phyloP scores from a whole-genome alignment of 2,797 vertebrate genomes.

The Loris lydekkerianus region DNA sequence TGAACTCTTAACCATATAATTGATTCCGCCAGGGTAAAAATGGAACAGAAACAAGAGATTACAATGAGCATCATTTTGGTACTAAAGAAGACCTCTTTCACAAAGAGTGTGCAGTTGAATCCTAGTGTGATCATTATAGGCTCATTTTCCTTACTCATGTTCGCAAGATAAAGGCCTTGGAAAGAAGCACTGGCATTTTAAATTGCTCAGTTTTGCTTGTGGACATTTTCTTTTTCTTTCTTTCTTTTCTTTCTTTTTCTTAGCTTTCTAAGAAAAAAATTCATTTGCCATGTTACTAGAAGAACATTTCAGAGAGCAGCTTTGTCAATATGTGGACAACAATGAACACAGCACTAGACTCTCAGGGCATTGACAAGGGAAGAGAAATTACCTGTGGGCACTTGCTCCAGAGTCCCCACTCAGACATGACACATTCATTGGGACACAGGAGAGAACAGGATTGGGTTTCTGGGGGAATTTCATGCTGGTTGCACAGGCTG shows the following conservation, averaged over 20 bases:
- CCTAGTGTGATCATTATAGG: conserved; percentile 46
- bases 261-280: conserved; percentile 63
- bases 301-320: not conserved
- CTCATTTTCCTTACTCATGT: conserved; percentile 72
- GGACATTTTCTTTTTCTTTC: conserved; percentile 25
- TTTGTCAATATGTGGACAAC: not conserved
- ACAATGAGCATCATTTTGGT: conserved; percentile 66
- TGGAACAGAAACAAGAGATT: conserved; percentile 59
- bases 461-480: conserved; percentile 90
- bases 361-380: rapidly evolving
- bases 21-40: conserved; percentile 63
- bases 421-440: conserved; percentile 93
- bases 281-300: conserved; percentile 56
- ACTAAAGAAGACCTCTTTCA: conserved; percentile 59
- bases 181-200: conserved; percentile 70
- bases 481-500: conserved; percentile 91
- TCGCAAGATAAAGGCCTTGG: conserved; percentile 48
- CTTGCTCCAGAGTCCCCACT: conserved; percentile 95
- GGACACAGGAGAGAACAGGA: conserved; percentile 94
- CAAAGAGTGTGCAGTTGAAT: not conserved
- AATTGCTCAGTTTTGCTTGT: conserved; percentile 57
- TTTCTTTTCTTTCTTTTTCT: not conserved
- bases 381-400: conserved; percentile 92
- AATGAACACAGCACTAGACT: not conserved
- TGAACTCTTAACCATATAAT: conserved; percentile 46